These are phyloP conservation scores for Ephialtes manifestator DNA, from an alignment of 2,888 invertebrate genomes.

Conservation along the genomic window DNA sequence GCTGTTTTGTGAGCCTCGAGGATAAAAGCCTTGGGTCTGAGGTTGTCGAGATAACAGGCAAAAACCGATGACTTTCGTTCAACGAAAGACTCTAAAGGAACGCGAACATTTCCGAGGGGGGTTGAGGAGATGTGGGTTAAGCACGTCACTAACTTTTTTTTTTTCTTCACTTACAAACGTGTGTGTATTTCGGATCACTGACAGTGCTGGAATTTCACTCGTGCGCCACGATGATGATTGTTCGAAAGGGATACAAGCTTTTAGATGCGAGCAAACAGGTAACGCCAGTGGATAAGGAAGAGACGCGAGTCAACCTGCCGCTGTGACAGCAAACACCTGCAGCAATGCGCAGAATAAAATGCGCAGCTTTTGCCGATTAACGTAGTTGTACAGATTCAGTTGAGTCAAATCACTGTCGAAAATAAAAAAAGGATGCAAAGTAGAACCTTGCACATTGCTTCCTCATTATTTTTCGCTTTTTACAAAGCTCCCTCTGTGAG, in stretches of 20 bases:
- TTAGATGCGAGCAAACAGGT: slow-evolving; percentile 8
- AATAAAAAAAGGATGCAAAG: too few relatives aligned
- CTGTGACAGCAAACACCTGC: neutral
- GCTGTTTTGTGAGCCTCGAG: neutral
- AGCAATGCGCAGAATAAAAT: neutral
- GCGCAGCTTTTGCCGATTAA: neutral
- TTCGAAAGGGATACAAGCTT: neutral
- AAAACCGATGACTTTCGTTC: slow-evolving; percentile 44
- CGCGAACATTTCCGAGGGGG: slow-evolving; percentile 70
- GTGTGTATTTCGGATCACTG: slow-evolving; percentile 55
- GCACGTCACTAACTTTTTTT: slow-evolving; percentile 81
- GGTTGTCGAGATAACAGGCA: neutral
- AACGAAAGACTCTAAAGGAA: slow-evolving; percentile 45
- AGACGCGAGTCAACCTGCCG: slow-evolving; percentile 1
- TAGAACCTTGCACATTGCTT: too few relatives aligned
- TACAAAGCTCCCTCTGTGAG: too few relatives aligned
- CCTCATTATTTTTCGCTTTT: too few relatives aligned
- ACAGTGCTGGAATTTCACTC: slow-evolving; percentile 64
- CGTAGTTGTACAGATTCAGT: neutral
- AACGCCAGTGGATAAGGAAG: slow-evolving; percentile 35
- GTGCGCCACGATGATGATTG: slow-evolving; percentile 50
- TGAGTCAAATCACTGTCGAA: too few relatives aligned
- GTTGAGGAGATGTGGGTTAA: slow-evolving; percentile 77
- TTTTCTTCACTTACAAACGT: slow-evolving; percentile 51
- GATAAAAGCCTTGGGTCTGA: neutral